Evolutionary conservation across 2,797 vertebrate genomes (phyloP).

Genomic region (Pipistrellus pygmaeus): DNA sequence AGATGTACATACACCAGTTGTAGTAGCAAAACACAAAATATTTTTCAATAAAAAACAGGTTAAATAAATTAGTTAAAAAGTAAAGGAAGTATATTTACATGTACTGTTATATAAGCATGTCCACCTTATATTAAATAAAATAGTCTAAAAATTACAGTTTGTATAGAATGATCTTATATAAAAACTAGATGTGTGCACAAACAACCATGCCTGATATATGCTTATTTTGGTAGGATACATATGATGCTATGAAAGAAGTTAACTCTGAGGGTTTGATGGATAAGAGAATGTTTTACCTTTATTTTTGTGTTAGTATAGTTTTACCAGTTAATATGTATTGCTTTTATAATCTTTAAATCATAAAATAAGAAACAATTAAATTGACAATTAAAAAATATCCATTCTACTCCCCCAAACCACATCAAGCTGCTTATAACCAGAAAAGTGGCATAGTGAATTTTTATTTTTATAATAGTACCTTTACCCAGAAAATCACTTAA

Average conservation of each 20-base stretch:
- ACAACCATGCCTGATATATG: neutral
- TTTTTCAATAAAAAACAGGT: neutral
- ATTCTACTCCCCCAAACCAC: neutral
- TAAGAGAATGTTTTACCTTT: neutral
- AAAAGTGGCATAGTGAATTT: slow-evolving; percentile 33
- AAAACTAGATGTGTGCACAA: neutral
- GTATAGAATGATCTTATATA: slow-evolving; percentile 4
- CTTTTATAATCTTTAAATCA: slow-evolving; percentile 22
- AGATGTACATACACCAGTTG: neutral
- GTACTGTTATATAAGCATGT: neutral
- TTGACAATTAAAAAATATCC: slow-evolving; percentile 2
- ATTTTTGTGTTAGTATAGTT: slow-evolving; percentile 14
- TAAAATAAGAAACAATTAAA: neutral
- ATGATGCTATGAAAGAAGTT: slow-evolving; percentile 14
- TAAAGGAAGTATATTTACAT: neutral
- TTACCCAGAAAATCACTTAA: slow-evolving; percentile 52
- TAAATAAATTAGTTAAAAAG: neutral
- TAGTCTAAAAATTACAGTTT: neutral
- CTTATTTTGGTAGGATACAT: slow-evolving; percentile 7
- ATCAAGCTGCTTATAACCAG: neutral
- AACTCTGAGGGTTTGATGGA: neutral
- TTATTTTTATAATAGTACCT: slow-evolving; percentile 32
- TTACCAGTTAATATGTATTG: neutral
- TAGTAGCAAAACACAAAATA: slow-evolving; percentile 22
- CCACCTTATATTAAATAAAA: slow-evolving; percentile 41